Percentiles rank a stretch among this genome's conserved stretches.
Conservation (phyloP, 2,113 vertebrate genomes). For the Alaudala cheleensis region DNA sequence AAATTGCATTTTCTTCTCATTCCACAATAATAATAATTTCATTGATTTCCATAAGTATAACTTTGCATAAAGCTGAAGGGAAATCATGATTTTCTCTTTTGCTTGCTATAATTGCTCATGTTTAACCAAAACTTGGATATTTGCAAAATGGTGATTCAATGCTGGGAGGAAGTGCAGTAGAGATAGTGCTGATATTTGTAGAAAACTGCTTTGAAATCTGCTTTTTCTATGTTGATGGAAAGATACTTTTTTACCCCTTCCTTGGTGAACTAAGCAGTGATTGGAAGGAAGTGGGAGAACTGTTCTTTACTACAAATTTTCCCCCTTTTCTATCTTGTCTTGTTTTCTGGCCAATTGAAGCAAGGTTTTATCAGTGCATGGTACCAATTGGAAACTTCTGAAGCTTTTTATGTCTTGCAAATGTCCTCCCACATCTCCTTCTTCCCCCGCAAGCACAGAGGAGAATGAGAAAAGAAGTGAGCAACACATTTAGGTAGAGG, state of each 20-base stretch:
- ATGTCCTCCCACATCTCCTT: slow-evolving; percentile 38
- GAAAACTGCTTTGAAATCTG: background rate
- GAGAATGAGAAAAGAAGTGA: slow-evolving; percentile 26
- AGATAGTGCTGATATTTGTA: slow-evolving; percentile 1
- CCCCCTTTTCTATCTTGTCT: background rate
- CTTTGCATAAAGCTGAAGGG: background rate
- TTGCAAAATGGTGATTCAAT: slow-evolving; percentile 12
- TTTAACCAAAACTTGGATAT: slow-evolving; percentile 22
- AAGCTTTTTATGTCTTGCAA: slow-evolving; percentile 55
- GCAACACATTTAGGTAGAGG: background rate
- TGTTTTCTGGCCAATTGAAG: slow-evolving; percentile 10
- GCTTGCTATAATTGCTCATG: slow-evolving; percentile 16
- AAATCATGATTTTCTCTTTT: slow-evolving; percentile 21
- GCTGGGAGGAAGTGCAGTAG: background rate
- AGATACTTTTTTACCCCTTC: background rate
- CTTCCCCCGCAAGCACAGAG: slow-evolving; percentile 3
- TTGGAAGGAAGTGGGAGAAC: background rate
- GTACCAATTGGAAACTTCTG: slow-evolving; percentile 41
- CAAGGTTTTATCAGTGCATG: slow-evolving; percentile 27
- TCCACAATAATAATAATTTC: background rate
- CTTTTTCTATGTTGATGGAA: background rate
- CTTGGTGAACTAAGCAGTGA: background rate
- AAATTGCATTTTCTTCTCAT: background rate
- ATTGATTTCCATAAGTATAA: background rate
- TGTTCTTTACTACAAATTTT: background rate